phyloP scores from a whole-genome alignment of 2,797 vertebrate species.

The Odontamblyopus rebecca region DNA sequence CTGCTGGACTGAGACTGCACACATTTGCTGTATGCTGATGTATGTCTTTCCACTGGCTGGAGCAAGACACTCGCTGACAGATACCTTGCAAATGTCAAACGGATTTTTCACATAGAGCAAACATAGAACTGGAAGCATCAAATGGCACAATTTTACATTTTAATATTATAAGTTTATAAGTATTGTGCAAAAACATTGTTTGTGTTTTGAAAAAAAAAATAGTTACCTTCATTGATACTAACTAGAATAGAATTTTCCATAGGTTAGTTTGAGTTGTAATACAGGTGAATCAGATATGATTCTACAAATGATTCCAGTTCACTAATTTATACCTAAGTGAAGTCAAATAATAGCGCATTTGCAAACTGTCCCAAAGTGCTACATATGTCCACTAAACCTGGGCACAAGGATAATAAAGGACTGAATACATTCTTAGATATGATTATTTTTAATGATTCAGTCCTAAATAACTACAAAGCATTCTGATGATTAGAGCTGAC shows the following conservation, averaged over 20 bases:
- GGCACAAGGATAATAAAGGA: too few species aligned
- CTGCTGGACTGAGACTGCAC: constrained; percentile 17
- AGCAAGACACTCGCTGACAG: constrained; percentile 38
- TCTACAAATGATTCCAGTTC: not conserved
- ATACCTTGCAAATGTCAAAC: constrained; percentile 47
- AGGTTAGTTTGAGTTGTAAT: not conserved
- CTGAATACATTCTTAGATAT: too few species aligned
- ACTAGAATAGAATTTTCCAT: too few species aligned
- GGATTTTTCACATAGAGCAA: constrained; percentile 57
- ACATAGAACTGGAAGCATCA: constrained; percentile 57
- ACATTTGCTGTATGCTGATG: constrained; percentile 9
- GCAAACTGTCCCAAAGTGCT: too few species aligned
- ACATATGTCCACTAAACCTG: too few species aligned
- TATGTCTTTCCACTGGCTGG: constrained; percentile 23
- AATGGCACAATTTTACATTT: not conserved
- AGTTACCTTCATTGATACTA: too few species aligned
- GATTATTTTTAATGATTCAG: too few species aligned
- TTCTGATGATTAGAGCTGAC: constrained; percentile 34
- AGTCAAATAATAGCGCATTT: too few species aligned
- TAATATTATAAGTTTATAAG: not conserved
- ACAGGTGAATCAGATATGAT: not conserved
- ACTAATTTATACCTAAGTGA: constrained; percentile 9
- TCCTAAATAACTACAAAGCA: too few species aligned
- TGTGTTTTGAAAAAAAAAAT: too few species aligned
- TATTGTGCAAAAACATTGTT: too few species aligned